Evolutionary conservation across 35 echinoderm and acorn worm species (phyloP).

Genomic region (Stichopus chloronotus): DNA sequence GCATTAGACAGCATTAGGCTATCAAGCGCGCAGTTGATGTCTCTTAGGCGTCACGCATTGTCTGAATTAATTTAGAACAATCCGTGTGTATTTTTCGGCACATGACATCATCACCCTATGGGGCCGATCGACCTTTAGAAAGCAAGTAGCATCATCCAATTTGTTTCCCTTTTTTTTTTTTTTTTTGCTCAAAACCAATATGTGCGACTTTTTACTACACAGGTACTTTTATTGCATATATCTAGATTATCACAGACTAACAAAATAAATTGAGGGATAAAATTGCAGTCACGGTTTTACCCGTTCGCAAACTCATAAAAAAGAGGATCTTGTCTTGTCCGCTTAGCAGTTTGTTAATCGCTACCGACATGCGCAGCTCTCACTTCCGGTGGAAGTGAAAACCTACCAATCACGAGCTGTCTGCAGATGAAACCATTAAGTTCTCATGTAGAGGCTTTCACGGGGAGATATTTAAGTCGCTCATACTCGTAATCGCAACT

Average conservation of each 20-base stretch:
- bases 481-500: constrained; percentile 36
- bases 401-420: not conserved
- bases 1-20: too few species aligned
- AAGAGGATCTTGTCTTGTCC: not conserved
- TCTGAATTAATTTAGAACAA: too few species aligned
- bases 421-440: not conserved
- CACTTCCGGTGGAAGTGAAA: not conserved
- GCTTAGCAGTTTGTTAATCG: constrained; percentile 2
- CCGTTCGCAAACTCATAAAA: not conserved
- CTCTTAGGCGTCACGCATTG: too few species aligned
- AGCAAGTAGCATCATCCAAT: too few species aligned
- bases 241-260: not conserved
- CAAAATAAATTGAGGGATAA: not conserved
- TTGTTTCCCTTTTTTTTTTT: too few species aligned
- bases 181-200: too few species aligned
- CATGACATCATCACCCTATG: too few species aligned
- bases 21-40: too few species aligned
- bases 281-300: not conserved
- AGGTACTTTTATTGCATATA: not conserved
- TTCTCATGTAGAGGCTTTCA: not conserved
- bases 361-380: not conserved
- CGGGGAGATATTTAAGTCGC: constrained; percentile 30
- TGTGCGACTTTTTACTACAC: too few species aligned
- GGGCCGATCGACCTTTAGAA: too few species aligned
- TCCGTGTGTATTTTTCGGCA: too few species aligned